Conservation (phyloP, 2,797 vertebrate species). For the Gymnocypris eckloni region DNA sequence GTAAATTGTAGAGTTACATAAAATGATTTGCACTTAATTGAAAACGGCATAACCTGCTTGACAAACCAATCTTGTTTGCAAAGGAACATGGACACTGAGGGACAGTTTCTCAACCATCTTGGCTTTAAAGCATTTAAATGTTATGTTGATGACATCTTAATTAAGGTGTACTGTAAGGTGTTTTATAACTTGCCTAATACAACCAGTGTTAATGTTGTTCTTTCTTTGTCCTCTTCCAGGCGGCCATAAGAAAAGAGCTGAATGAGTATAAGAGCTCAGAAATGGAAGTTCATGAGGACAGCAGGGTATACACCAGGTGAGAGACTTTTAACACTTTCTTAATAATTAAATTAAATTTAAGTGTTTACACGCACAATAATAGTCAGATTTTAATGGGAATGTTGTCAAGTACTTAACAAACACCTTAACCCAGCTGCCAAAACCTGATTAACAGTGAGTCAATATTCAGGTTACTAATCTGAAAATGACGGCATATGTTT, state of each 20-base stretch:
- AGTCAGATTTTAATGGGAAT: neutral
- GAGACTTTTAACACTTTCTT: neutral
- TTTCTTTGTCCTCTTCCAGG: slow-evolving; percentile 73
- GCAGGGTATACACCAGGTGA: slow-evolving; percentile 93
- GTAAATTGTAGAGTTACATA: neutral
- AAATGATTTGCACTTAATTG: neutral
- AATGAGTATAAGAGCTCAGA: slow-evolving; percentile 98
- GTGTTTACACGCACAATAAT: neutral
- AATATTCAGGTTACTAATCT: neutral
- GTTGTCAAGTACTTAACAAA: neutral
- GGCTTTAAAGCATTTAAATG: neutral
- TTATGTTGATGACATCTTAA: neutral
- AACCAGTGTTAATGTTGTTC: neutral
- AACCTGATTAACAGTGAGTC: neutral
- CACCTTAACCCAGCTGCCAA: neutral
- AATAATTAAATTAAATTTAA: neutral
- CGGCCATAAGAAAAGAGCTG: slow-evolving; percentile 95
- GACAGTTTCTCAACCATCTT: neutral
- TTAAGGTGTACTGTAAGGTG: neutral
- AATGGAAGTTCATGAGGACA: slow-evolving; percentile 96
- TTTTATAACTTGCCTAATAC: neutral
- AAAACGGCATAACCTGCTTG: neutral
- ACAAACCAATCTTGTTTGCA: neutral
- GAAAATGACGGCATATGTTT: neutral
- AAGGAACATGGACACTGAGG: neutral